Percentiles rank a stretch among this genome's conserved stretches.
Evolutionary conservation across 2,113 vertebrate genomes (phyloP).

Genomic region (Rafetus swinhoei): DNA sequence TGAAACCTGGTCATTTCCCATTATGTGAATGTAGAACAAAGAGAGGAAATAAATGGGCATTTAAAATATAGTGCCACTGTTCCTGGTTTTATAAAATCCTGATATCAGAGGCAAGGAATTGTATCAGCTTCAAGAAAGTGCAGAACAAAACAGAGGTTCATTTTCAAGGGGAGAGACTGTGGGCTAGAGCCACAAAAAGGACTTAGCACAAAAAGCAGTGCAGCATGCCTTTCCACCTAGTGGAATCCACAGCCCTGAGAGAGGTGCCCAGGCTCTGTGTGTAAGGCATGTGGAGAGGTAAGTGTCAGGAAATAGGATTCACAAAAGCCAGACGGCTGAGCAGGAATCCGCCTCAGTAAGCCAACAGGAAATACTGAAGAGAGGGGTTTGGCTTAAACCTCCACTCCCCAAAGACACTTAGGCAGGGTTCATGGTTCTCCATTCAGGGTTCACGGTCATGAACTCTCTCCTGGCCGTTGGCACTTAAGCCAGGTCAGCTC

Average conservation of each 20-base stretch:
- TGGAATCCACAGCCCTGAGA: not conserved
- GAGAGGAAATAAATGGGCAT: not conserved
- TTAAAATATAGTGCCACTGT: not conserved
- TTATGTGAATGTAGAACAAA: not conserved
- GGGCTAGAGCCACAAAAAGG: not conserved
- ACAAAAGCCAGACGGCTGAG: not conserved
- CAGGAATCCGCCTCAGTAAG: not conserved
- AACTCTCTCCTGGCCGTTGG: not conserved
- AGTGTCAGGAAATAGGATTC: not conserved
- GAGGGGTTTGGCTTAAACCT: too few relatives aligned
- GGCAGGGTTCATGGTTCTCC: not conserved
- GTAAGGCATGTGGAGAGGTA: not conserved
- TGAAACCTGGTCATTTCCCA: not conserved
- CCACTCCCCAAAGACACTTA: not conserved
- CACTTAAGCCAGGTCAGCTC: not conserved
- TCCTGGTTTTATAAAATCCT: not conserved
- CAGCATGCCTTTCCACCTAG: not conserved
- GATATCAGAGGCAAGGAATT: not conserved
- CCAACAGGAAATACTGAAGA: not conserved
- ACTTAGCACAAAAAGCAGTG: not conserved
- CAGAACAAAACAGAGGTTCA: not conserved
- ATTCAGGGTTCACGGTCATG: not conserved
- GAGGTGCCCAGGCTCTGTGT: not conserved
- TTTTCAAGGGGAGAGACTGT: not conserved
- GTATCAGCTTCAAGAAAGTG: not conserved